A percentile compares a stretch with the other conserved stretches of the same genome.
Evolutionary conservation across 2,113 vertebrate genomes (phyloP).

Genomic region (Orycteropus afer): DNA sequence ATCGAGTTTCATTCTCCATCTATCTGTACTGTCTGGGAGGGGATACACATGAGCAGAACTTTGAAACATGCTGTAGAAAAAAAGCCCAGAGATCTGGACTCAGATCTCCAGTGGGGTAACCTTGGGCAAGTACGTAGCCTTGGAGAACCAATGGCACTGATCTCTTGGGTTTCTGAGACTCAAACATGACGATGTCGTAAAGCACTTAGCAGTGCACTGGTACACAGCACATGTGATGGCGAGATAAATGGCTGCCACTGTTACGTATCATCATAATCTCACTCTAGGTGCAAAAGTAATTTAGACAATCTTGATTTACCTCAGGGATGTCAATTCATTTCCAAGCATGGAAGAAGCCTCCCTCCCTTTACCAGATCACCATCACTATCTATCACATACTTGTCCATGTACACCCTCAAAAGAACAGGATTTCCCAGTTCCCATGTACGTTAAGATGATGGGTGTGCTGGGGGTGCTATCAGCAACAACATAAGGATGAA

Average conservation of each 20-base stretch:
- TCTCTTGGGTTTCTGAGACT: not conserved
- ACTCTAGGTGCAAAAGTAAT: not conserved
- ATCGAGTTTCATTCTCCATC: constrained; percentile 15
- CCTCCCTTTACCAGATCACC: not conserved
- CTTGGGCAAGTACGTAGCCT: not conserved
- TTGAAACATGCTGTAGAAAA: not conserved
- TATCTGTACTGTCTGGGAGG: constrained; percentile 41
- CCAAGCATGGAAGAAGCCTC: not conserved
- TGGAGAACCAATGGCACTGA: accelerated
- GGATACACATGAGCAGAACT: not conserved
- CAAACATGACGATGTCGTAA: accelerated
- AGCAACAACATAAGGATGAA: not conserved
- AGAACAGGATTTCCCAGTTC: not conserved
- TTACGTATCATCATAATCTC: not conserved
- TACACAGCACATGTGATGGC: not conserved
- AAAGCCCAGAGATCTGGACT: not conserved
- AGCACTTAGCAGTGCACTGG: not conserved
- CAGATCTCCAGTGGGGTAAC: not conserved
- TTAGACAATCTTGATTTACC: not conserved
- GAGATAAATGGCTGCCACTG: not conserved
- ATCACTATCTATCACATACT: not conserved
- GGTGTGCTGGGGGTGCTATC: not conserved
- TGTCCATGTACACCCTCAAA: not conserved
- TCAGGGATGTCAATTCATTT: not conserved
- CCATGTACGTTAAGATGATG: not conserved